These are phyloP conservation scores for Stratiolaelaps scimitus DNA, from an alignment of 1,140 invertebrate genomes.

Conservation along the genomic window DNA sequence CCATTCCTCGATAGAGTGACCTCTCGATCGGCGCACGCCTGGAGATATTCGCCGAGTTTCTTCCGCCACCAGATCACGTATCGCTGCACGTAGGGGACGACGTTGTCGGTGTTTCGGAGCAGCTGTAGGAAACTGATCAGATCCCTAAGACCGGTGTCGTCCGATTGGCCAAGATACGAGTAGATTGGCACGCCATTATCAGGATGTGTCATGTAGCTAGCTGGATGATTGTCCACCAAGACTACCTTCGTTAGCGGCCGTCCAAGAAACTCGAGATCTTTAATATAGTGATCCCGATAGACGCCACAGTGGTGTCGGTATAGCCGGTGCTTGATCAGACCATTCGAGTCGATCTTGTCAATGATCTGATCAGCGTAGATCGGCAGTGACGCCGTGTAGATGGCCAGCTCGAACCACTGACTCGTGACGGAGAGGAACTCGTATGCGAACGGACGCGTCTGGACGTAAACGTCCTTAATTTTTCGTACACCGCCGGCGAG, in stretches of 20 bases:
- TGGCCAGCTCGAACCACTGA: constrained; percentile 7
- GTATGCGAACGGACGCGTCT: neutral
- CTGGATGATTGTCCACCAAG: constrained; percentile 19
- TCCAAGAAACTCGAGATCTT: constrained; percentile 26
- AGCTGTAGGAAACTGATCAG: neutral
- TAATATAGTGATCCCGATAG: constrained; percentile 14
- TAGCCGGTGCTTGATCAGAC: constrained; percentile 7
- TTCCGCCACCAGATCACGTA: constrained; percentile 1
- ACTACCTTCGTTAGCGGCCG: constrained; percentile 3
- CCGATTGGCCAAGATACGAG: constrained; percentile 4
- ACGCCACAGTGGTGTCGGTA: constrained; percentile 16
- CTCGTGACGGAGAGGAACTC: constrained; percentile 1
- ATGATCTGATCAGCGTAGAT: constrained; percentile 17
- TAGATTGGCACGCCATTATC: constrained; percentile 19
- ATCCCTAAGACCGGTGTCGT: neutral
- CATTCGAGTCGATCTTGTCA: constrained; percentile 7
- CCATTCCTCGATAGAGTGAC: too few relatives aligned
- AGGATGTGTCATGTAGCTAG: constrained; percentile 6
- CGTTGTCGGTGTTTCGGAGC: neutral
- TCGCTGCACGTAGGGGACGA: neutral
- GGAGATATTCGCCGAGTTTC: neutral
- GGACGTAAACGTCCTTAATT: neutral
- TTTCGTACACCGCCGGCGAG: neutral
- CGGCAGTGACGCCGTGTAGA: constrained; percentile 16
- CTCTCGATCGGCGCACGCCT: too few relatives aligned